phyloP scores from a whole-genome alignment of 2,797 vertebrate genomes.

The Hoplostethus mediterraneus region DNA sequence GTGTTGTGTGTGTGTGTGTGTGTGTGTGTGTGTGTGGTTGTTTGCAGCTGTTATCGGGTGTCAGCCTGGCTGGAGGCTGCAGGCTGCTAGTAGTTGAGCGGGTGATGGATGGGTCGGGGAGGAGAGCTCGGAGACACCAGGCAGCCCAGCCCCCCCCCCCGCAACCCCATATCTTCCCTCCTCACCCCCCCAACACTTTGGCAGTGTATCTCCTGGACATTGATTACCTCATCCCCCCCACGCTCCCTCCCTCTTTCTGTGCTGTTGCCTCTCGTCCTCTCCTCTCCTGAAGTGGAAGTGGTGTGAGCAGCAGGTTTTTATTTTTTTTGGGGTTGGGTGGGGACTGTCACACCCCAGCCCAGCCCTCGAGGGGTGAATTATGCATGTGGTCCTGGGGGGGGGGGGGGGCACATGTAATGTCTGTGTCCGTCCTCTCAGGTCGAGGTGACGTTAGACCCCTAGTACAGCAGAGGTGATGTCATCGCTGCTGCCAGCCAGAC shows the following conservation, averaged over 20 bases:
- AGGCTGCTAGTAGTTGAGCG: conserved; percentile 36
- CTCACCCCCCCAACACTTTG: background rate
- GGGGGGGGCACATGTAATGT: conserved; percentile 34
- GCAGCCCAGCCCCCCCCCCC: background rate
- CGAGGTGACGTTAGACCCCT: conserved; percentile 60
- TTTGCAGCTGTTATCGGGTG: conserved; percentile 4
- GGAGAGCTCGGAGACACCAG: background rate
- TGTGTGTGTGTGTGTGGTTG: background rate
- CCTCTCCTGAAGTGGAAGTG: conserved; percentile 42
- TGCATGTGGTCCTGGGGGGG: conserved; percentile 55
- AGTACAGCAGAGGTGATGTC: conserved; percentile 70
- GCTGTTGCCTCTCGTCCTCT: conserved; percentile 36
- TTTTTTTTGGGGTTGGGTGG: conserved; percentile 1
- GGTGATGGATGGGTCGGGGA: conserved; percentile 39
- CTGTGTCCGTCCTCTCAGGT: conserved; percentile 46
- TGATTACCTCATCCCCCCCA: conserved; percentile 70
- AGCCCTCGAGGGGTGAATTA: conserved; percentile 64
- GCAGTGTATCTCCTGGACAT: conserved; percentile 47
- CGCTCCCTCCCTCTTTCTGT: conserved; percentile 1
- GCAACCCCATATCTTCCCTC: conserved; percentile 17
- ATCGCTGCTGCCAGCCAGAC: conserved; percentile 56
- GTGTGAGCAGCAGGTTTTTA: conserved; percentile 60
- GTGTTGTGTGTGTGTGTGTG: conserved; percentile 11
- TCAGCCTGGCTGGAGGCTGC: background rate
- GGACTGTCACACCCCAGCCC: conserved; percentile 49